Conservation (phyloP, 2,113 vertebrate genomes). For the Gallinago jamesoni region DNA sequence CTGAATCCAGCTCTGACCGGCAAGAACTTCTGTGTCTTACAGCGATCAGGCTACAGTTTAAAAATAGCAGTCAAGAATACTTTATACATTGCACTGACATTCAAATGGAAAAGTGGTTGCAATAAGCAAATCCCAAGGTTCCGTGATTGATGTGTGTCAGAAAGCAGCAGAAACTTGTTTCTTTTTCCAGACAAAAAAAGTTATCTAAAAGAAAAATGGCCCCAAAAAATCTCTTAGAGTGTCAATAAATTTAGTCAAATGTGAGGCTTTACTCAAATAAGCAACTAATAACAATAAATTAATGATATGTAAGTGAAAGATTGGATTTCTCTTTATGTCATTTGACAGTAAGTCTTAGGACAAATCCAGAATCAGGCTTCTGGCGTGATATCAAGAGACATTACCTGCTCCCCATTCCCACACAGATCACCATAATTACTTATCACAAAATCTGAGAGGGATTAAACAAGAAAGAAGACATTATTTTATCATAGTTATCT, state of each 20-base stretch:
- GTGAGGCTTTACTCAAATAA: neutral
- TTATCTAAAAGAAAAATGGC: neutral
- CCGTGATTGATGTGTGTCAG: neutral
- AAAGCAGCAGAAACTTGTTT: neutral
- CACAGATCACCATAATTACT: accelerated
- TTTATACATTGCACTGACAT: neutral
- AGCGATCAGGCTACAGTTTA: neutral
- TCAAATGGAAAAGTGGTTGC: neutral
- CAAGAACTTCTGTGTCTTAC: neutral
- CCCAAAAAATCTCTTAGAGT: neutral
- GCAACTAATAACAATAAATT: neutral
- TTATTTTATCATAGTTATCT: neutral
- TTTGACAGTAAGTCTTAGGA: neutral
- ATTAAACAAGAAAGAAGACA: neutral
- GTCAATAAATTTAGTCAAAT: neutral
- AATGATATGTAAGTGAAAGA: neutral
- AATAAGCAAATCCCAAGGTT: neutral
- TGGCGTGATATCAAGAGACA: neutral
- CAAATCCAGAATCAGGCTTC: neutral
- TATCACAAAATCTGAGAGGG: neutral
- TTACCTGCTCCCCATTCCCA: neutral
- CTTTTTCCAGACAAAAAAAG: neutral
- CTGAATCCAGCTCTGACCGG: neutral
- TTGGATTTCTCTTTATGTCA: neutral
- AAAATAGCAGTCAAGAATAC: neutral